A percentile compares a stretch with the other conserved stretches of the same genome.
Evolutionary conservation across 2,888 invertebrate genomes (phyloP).

Genomic region (Heteromyza rotundicornis): DNA sequence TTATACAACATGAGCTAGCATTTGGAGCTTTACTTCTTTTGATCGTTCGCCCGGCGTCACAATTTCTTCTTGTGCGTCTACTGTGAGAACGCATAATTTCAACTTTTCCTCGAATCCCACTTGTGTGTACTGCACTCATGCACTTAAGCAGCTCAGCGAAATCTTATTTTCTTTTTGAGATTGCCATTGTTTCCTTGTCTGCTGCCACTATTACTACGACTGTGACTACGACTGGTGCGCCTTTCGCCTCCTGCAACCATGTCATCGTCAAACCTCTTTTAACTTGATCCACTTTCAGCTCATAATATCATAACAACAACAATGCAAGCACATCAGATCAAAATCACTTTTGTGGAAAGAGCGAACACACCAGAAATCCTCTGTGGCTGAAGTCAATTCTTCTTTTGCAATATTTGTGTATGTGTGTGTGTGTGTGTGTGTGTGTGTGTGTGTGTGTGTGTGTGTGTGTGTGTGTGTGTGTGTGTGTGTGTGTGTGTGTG

Average conservation of each 20-base stretch:
- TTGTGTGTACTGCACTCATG: background rate
- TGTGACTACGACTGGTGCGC: no score
- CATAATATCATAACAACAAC: conserved; percentile 31
- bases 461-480: background rate
- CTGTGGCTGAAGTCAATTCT: background rate
- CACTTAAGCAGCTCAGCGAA: background rate
- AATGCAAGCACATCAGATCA: conserved; percentile 20
- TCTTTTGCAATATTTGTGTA: background rate
- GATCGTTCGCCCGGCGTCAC: no score
- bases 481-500: background rate
- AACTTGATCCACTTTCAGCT: background rate
- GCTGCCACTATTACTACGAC: no score
- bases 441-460: background rate
- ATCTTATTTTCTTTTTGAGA: conserved; percentile 4
- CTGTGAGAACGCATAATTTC: background rate
- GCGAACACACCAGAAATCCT: background rate
- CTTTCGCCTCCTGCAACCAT: background rate
- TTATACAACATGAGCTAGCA: background rate
- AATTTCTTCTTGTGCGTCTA: background rate
- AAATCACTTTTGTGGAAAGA: conserved; percentile 7
- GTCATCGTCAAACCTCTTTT: background rate
- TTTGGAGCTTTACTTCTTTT: no score
- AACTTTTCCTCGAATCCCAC: background rate
- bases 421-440: background rate
- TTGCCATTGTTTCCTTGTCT: background rate